Base-by-base conservation (phyloP, 2,113 vertebrate genomes). In the Pomatorhinus ruficollis region DNA sequence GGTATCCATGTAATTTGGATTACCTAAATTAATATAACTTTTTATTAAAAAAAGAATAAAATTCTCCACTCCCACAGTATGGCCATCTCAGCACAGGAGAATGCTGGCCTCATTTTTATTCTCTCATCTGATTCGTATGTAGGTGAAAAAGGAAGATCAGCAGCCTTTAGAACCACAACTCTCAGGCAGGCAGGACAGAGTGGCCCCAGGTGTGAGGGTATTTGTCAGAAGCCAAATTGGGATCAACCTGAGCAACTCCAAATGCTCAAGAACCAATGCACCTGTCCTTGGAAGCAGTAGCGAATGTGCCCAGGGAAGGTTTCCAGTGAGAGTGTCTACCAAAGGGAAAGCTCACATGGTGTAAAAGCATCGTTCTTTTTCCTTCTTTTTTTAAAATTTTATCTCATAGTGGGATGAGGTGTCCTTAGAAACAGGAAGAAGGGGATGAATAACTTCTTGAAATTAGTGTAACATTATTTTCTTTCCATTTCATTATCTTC, bases 401-500 rank as follows among this genome's bases (percentile, higher is more conserved):
- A 44, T 69, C 68, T 57, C 24, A 17, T 8, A 61, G 42, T 45
- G 31, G n/a, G 16, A 28, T n/a, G 20, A 87, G n/a, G 14, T 70
- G 31, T 86, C 56, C 44, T 87, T 61, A 75, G 33, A 95, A 86
- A 60, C 49, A 49, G 23, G 8, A 15, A 84, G 69, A 64, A 71
- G 17, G 33, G 33, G 35, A 74, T 50, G 2, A 76, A n/a, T 45
- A 84, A 79, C 37, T 85, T 83, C 13, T 52, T 89, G 23, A 56
- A 81, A 65, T 47, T 4, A 89, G 6, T 19, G 33, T 83, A 78
- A 89, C 14, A 64, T 56, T 68, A 27, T 49, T 85, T 72, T 85
- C 33, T 39, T 35, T 92, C 59, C 83, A 12, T 95, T 93, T 93
- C 92, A 44, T 94, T 77, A 30, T 39, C 87, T 96, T 96, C 87